A percentile compares a stretch with the other conserved stretches of the same genome.
Conservation (phyloP, 1,140 invertebrate species). For the Papilio aristodemus region DNA sequence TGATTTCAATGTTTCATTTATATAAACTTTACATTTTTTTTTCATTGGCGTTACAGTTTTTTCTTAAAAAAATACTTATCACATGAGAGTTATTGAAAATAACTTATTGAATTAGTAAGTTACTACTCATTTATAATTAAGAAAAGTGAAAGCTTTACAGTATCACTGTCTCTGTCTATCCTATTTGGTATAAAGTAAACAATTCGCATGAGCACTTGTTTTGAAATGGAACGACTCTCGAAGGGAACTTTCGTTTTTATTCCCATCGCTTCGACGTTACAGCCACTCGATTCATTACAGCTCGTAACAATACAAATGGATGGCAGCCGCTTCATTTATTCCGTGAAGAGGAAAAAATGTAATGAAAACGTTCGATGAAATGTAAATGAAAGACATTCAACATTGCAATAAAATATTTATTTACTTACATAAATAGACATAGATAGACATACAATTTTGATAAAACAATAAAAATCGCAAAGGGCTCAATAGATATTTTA, state of each 20-base stretch:
- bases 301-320: constrained; percentile 22
- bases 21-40: no score
- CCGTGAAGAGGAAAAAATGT: background rate
- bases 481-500: no score
- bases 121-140: background rate
- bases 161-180: background rate
- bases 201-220: background rate
- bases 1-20: no score
- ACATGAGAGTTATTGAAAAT: no score
- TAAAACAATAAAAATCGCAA: no score
- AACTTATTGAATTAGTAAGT: background rate
- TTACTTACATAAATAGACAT: background rate
- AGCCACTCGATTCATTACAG: constrained; percentile 23
- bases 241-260: constrained; percentile 9
- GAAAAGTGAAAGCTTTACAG: background rate
- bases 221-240: background rate
- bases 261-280: background rate
- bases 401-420: background rate
- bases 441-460: no score
- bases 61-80: no score
- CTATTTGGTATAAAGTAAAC: background rate
- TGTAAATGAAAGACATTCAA: background rate
- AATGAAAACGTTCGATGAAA: constrained; percentile 10
- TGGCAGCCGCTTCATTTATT: background rate
- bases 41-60: no score